phyloP scores from a whole-genome alignment of 2,113 vertebrate species.

The Gymnarchus niloticus region DNA sequence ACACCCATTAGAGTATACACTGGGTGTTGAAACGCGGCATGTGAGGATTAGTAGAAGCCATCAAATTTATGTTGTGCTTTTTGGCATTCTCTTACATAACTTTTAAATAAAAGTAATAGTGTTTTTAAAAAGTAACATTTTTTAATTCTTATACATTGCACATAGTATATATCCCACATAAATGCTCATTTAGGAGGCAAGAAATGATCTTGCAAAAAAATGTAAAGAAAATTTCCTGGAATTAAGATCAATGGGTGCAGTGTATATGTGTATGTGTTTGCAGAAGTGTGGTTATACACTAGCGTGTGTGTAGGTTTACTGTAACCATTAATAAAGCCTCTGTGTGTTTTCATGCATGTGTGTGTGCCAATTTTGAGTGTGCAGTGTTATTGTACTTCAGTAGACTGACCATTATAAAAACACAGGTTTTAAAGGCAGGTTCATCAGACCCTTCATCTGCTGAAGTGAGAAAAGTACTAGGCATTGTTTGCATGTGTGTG shows the following conservation, averaged over 20 bases:
- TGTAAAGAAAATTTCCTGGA: not conserved
- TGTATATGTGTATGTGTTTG: constrained; percentile 13
- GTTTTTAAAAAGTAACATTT: too few species aligned
- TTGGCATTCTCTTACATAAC: not conserved
- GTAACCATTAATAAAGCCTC: constrained; percentile 3
- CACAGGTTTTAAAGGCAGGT: constrained; percentile 25
- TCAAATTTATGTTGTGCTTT: not conserved
- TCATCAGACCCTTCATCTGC: constrained; percentile 30
- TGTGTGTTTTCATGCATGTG: not conserved
- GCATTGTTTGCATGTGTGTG: constrained; percentile 37
- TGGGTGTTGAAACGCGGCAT: not conserved
- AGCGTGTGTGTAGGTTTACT: constrained; percentile 12
- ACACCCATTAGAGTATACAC: not conserved
- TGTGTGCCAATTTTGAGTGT: constrained; percentile 8
- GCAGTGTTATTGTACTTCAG: constrained; percentile 23
- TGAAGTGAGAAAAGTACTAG: constrained; percentile 44
- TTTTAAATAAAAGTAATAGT: not conserved
- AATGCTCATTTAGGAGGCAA: not conserved
- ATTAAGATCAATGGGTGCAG: not conserved
- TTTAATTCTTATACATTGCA: too few species aligned
- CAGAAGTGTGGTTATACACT: constrained; percentile 2
- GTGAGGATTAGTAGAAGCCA: not conserved
- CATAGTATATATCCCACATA: not conserved
- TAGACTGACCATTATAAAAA: constrained; percentile 33
- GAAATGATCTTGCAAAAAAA: not conserved